These are phyloP conservation scores for Rutilus rutilus DNA, from an alignment of 2,113 vertebrate genomes.

Conservation along the genomic window DNA sequence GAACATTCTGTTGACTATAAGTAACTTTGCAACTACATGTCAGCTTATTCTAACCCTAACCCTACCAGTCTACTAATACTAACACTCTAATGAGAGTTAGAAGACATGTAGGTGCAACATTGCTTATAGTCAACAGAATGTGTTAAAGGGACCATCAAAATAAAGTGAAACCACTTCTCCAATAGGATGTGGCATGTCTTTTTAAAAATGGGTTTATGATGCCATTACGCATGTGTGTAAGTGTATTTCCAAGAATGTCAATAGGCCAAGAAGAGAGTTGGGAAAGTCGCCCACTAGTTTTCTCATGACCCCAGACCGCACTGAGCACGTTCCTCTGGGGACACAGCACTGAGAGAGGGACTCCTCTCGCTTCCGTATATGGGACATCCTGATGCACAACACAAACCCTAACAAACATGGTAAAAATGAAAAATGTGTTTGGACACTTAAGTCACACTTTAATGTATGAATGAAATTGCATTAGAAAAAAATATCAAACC, in stretches of 20 bases:
- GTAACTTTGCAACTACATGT: no score
- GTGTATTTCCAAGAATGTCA: constrained; percentile 69
- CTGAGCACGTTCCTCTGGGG: constrained; percentile 65
- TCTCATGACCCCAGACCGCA: constrained; percentile 86
- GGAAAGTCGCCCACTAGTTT: constrained; percentile 83
- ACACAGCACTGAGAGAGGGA: constrained; percentile 60
- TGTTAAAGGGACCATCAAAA: no score
- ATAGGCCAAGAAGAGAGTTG: constrained; percentile 70
- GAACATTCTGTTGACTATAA: no score
- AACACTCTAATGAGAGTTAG: no score
- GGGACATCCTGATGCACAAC: constrained; percentile 33
- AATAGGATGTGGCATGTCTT: constrained; percentile 39
- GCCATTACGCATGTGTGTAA: constrained; percentile 11
- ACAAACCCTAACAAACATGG: constrained; percentile 26
- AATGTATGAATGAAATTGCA: not conserved
- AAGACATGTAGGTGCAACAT: no score
- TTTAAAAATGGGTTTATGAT: constrained; percentile 39
- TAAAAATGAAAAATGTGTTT: not conserved
- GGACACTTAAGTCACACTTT: not conserved
- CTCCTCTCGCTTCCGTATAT: constrained; percentile 24
- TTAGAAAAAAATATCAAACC: not conserved
- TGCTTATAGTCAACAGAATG: no score
- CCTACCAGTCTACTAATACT: no score
- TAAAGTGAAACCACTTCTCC: not conserved
- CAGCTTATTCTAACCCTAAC: no score